Evolutionary conservation across 2,888 invertebrate genomes (phyloP), one percentile per base, ranked within the genome.

Genomic region (Neria commutata): DNA sequence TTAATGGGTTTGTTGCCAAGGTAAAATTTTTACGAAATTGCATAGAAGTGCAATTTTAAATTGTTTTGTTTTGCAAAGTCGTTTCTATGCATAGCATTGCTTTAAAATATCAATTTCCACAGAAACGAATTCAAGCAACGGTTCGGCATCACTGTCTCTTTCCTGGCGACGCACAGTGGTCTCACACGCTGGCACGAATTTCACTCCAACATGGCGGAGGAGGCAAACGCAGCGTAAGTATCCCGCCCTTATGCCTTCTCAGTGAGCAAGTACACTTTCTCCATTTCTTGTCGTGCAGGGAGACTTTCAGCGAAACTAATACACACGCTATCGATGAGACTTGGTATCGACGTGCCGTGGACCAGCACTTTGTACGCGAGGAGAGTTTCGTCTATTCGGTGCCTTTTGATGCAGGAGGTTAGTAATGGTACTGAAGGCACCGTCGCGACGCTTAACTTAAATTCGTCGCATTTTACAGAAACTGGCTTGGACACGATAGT

Each of bases 1-100:
- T 90, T 94, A 90, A 93, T 94, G 88, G 91, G 92, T 86, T 88
- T 92, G 83, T 86, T 94, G 85, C 90, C 94, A 89, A 94, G 94
- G 94, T 94, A 94, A 89, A 85, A 88, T 88, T 24, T 45, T 24
- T 17, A n/a, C 29, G 2, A 37, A 47, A 47, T 29, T n/a, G n/a
- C n/a, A n/a, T n/a, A n/a, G n/a, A n/a, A n/a, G n/a, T n/a, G n/a
- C n/a, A n/a, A 54, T 55, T 37, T 56, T 26, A 45, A 49, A 21
- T 19, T 26, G 6, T 49, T 19, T 25, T 40, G 19, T 25, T 34
- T 56, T 8, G 3, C 34, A 55, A 34, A 60, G 46, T 40, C 33
- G n/a, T 56, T 58, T 51, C n/a, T n/a, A n/a, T n/a, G n/a, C n/a
- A n/a, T n/a, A n/a, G n/a, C n/a, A n/a, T n/a, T n/a, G n/a, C n/a